These are phyloP conservation scores for Cyanistes caeruleus DNA, from an alignment of 2,113 vertebrate genomes.

Conservation along the genomic window DNA sequence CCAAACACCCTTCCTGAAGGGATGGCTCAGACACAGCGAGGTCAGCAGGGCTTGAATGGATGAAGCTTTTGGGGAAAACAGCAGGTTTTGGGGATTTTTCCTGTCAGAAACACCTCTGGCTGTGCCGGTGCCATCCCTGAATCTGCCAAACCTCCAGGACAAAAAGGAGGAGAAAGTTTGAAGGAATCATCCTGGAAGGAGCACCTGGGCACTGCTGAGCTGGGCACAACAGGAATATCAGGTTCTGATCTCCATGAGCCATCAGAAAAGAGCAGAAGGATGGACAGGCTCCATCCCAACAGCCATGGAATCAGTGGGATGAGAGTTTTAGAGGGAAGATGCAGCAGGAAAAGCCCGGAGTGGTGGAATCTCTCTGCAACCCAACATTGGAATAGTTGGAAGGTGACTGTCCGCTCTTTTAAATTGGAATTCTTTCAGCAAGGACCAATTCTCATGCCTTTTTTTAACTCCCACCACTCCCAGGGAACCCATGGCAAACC, in stretches of 20 bases:
- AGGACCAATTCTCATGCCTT: not conserved
- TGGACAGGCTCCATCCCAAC: not conserved
- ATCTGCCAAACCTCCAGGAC: not conserved
- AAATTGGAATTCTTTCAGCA: not conserved
- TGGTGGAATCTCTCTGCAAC: not conserved
- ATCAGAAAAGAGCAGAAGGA: not conserved
- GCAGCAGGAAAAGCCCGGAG: not conserved
- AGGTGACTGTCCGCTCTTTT: not conserved
- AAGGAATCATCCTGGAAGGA: not conserved
- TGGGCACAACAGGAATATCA: not conserved
- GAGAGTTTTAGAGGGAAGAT: not conserved
- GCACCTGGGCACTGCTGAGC: not conserved
- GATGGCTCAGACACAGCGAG: accelerated
- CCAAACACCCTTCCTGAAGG: not conserved
- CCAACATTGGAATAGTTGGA: not conserved
- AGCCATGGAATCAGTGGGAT: not conserved
- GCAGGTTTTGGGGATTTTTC: not conserved
- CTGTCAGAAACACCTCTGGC: not conserved
- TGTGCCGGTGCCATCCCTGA: not conserved
- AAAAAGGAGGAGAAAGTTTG: not conserved
- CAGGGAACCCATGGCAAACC: not conserved
- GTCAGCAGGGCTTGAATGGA: not conserved
- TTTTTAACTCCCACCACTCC: not conserved
- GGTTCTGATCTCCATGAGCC: not conserved
- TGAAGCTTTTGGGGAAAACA: not conserved